Evolutionary conservation across 2,797 vertebrate species (phyloP).

Genomic region (Anabacerthia variegaticeps): DNA sequence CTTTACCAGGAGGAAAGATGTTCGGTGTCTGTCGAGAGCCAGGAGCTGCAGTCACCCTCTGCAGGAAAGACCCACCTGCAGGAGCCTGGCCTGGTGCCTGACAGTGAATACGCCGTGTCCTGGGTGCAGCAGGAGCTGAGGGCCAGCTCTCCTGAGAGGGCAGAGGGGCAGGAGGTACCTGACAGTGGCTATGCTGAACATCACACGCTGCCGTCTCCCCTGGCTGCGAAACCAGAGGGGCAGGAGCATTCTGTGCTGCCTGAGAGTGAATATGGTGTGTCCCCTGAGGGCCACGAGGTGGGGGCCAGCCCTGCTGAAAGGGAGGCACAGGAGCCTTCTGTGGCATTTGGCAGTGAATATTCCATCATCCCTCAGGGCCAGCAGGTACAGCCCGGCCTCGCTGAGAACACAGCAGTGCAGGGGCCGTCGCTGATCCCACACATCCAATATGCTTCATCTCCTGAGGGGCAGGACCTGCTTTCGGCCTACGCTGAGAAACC

Average conservation of each 20-base stretch:
- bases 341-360: slow-evolving; percentile 11
- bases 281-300: background rate
- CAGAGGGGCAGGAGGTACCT: background rate
- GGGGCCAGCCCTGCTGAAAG: background rate
- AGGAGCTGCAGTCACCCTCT: background rate
- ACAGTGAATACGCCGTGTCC: background rate
- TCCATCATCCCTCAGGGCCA: slow-evolving; percentile 59
- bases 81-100: background rate
- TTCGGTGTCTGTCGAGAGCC: background rate
- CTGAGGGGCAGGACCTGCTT: background rate
- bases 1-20: background rate
- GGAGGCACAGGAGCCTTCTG: background rate
- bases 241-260: background rate
- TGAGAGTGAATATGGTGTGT: background rate
- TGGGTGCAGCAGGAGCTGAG: slow-evolving; percentile 16
- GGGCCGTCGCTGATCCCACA: slow-evolving; percentile 39
- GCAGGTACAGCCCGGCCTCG: slow-evolving; percentile 30
- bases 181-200: background rate
- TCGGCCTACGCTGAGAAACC: background rate
- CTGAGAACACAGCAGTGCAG: background rate
- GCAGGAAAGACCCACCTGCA: background rate
- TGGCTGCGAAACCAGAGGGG: background rate
- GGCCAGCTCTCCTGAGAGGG: slow-evolving; percentile 9
- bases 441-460: slow-evolving; percentile 41
- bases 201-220: background rate